Percentiles rank a stretch among this genome's conserved stretches.
Conservation (phyloP, 2,888 invertebrate genomes). For the Agapostemon virescens region DNA sequence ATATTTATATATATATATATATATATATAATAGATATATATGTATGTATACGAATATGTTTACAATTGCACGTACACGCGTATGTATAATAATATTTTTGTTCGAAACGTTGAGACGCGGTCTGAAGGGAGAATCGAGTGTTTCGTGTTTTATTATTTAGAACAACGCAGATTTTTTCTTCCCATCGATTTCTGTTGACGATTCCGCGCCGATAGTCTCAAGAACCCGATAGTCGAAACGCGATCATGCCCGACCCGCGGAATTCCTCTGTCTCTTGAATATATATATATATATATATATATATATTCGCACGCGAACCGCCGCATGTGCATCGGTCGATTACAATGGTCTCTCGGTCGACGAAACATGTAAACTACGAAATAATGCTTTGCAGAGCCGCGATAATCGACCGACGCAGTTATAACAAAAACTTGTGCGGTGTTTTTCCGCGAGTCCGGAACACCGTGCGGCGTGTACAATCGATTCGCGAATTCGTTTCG, state of each 20-base stretch:
- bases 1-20: constrained; percentile 50
- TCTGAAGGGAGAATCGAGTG: constrained; percentile 36
- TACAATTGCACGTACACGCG: constrained; percentile 48
- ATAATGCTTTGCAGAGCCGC: constrained; percentile 21
- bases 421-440: constrained; percentile 51
- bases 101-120: constrained; percentile 48
- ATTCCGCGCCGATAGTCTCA: constrained; percentile 4
- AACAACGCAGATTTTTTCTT: background rate
- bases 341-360: constrained; percentile 38
- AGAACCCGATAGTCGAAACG: constrained; percentile 37
- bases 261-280: background rate
- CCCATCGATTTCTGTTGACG: constrained; percentile 14
- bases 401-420: constrained; percentile 48
- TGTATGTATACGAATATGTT: constrained; percentile 48
- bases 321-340: constrained; percentile 48
- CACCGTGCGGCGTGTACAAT: background rate
- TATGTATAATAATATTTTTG: constrained; percentile 37
- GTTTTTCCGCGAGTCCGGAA: constrained; percentile 18
- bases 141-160: background rate
- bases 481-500: constrained; percentile 7
- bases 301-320: constrained; percentile 15
- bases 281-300: no score
- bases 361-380: constrained; percentile 30
- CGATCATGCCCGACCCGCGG: background rate
- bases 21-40: constrained; percentile 39